A percentile compares a stretch with the other conserved stretches of the same genome.
Evolutionary conservation across 2,113 vertebrate species (phyloP).

Genomic region (Arizona elegans): DNA sequence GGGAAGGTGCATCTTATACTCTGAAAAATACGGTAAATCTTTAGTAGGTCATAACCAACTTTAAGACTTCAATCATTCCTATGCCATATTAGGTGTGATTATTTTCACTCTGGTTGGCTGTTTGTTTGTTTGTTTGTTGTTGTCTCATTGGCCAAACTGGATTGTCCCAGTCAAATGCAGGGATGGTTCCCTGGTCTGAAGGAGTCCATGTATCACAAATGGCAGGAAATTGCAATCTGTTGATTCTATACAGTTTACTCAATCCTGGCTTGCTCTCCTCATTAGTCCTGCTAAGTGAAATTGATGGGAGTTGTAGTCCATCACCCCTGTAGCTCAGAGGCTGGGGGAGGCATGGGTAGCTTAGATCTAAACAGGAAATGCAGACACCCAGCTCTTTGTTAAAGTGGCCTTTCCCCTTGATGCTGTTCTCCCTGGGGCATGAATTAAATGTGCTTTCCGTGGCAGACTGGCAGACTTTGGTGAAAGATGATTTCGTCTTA

Average conservation of each 20-base stretch:
- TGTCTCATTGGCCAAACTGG: background rate
- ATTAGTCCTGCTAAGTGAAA: background rate
- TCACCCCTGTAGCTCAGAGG: background rate
- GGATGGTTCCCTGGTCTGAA: background rate
- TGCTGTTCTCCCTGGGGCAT: background rate
- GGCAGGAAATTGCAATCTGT: background rate
- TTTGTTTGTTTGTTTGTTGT: background rate
- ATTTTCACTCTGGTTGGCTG: background rate
- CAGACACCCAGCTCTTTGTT: background rate
- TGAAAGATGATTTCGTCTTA: background rate
- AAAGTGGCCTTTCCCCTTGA: background rate
- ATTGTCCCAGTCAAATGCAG: background rate
- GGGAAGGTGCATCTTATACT: no score
- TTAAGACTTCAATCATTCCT: background rate
- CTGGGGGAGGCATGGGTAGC: background rate
- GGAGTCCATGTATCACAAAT: background rate
- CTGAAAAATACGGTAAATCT: background rate
- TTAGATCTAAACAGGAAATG: background rate
- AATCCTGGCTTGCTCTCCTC: background rate
- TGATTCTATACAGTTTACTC: background rate
- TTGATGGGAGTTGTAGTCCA: background rate
- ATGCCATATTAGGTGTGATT: background rate
- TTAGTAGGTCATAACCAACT: background rate
- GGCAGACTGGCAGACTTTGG: background rate
- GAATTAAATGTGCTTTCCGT: background rate